Percentiles rank a stretch among this genome's conserved stretches.
phyloP scores from a whole-genome alignment of 1,140 invertebrate genomes.

The Danaus melanippus region DNA sequence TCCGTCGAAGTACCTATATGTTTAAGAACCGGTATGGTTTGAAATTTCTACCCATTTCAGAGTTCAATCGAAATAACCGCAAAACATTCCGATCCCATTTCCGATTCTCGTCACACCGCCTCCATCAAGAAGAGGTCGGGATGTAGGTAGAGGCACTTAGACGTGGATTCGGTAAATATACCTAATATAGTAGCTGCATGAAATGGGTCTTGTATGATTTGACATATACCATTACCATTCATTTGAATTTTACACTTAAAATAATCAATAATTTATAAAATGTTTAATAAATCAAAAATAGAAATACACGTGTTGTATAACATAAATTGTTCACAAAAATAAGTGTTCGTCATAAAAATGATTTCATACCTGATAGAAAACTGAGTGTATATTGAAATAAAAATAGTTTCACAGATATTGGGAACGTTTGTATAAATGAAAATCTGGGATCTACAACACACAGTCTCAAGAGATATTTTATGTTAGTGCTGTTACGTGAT shows the following conservation, averaged over 20 bases:
- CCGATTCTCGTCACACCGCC: constrained; percentile 58
- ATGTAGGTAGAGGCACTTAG: constrained; percentile 34
- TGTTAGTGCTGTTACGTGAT: constrained; percentile 5
- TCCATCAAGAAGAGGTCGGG: constrained; percentile 45
- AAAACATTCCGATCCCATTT: constrained; percentile 57
- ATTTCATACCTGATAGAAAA: no score
- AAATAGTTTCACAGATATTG: no score
- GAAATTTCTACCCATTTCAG: constrained; percentile 54
- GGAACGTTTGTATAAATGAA: no score
- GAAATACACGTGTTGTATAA: no score
- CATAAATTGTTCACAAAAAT: no score
- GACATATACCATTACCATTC: constrained; percentile 3
- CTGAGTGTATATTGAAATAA: no score
- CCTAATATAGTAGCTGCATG: constrained; percentile 9
- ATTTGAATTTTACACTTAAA: not conserved
- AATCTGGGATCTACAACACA: no score
- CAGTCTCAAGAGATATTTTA: constrained; percentile 1
- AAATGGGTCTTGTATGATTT: constrained; percentile 14
- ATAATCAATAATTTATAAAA: not conserved
- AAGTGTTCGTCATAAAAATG: no score
- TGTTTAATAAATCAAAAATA: not conserved
- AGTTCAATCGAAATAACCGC: constrained; percentile 61
- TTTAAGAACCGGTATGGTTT: constrained; percentile 41
- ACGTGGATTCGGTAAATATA: constrained; percentile 16
- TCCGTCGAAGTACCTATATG: constrained; percentile 33